These are phyloP conservation scores for Drosophila rhopaloa DNA, from an alignment of 1,140 invertebrate species.

Conservation along the genomic window DNA sequence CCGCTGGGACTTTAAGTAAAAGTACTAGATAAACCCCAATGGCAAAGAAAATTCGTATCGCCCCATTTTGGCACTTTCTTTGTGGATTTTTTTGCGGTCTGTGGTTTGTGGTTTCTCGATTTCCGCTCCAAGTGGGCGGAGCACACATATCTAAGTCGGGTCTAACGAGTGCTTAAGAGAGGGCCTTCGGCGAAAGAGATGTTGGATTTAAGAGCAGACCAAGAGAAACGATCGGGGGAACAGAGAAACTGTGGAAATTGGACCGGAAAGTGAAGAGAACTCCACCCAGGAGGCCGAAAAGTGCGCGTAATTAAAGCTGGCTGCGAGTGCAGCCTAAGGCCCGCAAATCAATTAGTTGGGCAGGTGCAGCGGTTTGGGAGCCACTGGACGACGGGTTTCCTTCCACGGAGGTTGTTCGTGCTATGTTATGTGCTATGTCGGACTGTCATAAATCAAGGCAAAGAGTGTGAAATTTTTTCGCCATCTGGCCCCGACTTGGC, in stretches of 20 bases:
- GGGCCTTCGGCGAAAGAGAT: neutral
- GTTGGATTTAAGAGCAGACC: neutral
- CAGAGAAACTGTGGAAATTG: neutral
- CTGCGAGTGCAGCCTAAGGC: conserved; percentile 9
- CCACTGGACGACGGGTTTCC: conserved; percentile 70
- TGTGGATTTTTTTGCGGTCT: conserved; percentile 17
- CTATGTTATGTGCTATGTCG: conserved; percentile 30
- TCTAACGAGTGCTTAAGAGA: conserved; percentile 46
- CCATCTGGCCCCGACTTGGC: conserved; percentile 52
- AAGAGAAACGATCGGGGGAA: conserved; percentile 7
- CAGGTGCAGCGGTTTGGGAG: conserved; percentile 67
- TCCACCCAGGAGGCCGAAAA: conserved; percentile 21
- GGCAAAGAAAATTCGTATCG: conserved; percentile 40
- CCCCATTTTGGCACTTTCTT: conserved; percentile 38
- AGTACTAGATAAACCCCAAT: conserved; percentile 16
- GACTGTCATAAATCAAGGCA: conserved; percentile 71
- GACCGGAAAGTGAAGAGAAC: conserved; percentile 9
- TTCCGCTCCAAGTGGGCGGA: conserved; percentile 53
- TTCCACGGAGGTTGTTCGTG: conserved; percentile 30
- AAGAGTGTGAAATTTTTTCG: conserved; percentile 76
- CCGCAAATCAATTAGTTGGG: conserved; percentile 59
- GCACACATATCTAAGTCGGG: conserved; percentile 37
- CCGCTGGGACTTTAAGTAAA: neutral
- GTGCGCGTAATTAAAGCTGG: conserved; percentile 36
- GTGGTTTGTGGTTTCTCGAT: conserved; percentile 14